Evolutionary conservation across 2,888 invertebrate genomes (phyloP), one percentile per base, ranked within the genome.

Genomic region (Tridacna gigas): DNA sequence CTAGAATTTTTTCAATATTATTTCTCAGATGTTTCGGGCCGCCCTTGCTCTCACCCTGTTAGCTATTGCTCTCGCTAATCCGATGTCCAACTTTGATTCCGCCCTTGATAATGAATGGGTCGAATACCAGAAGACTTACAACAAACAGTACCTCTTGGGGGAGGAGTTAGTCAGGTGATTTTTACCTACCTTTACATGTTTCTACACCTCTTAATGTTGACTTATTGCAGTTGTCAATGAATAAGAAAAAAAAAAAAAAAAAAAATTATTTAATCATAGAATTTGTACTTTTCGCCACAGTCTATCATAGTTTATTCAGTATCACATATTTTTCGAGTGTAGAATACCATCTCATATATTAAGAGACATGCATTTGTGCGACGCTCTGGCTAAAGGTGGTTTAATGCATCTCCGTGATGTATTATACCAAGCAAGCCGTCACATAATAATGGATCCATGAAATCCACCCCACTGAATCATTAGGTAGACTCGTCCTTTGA

Each of bases 81-180:
- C 82, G 25, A 25, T 88, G 26, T n/a, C 28, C 66, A 67, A 56
- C 1, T 83, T 90, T 28, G 65, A 85, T 66, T 22, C 80, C 20
- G 86, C 80, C 65, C 86, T 90, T 77, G 90, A 90, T 84, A 65
- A 60, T 7, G 90, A 90, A 74, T 90, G 90, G 90, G 67, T 82
- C 28, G 78, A 56, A n/a, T 90, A 82, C 74, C 83, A 84, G 76
- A 75, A 65, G 22, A 47, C 77, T 47, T 85, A 89, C 71, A 85
- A 83, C 76, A 90, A 90, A 63, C 74, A 83, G 11, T 90, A 90
- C 73, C 60, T 48, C 28, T 73, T 63, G 0, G 89, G 86, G 9
- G 89, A 89, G 69, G 89, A 88, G 22, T 51, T 79, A 26, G 71
- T 65, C 60, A 90, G 90, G 90, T 89, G 22, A 25, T 66, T 67